A percentile compares a stretch with the other conserved stretches of the same genome.
These are phyloP conservation scores for Troilus luridus DNA, from an alignment of 2,888 invertebrate species.

Conservation along the genomic window DNA sequence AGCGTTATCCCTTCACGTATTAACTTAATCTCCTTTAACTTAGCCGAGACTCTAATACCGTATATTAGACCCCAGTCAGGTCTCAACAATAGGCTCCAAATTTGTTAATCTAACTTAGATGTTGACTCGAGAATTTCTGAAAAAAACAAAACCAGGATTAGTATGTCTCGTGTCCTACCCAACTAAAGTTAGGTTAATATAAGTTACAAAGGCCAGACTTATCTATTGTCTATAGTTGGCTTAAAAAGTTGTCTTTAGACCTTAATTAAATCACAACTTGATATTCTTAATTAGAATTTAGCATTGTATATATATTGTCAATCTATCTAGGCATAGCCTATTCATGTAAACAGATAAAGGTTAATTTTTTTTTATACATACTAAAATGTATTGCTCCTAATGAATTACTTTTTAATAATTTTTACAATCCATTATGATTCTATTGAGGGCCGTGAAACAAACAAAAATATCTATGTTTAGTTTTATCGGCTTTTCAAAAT, in stretches of 20 bases:
- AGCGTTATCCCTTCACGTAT: background rate
- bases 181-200: background rate
- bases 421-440: too few species aligned
- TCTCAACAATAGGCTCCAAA: background rate
- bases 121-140: slow-evolving; percentile 4
- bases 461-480: too few species aligned
- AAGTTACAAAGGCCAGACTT: background rate
- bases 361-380: too few species aligned
- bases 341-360: too few species aligned
- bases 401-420: too few species aligned
- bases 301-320: background rate
- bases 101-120: slow-evolving; percentile 30
- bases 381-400: too few species aligned
- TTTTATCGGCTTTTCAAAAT: too few species aligned
- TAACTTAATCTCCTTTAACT: slow-evolving; percentile 22
- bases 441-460: too few species aligned
- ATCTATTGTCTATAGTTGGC: background rate
- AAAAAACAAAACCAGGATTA: slow-evolving; percentile 18
- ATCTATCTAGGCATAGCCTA: too few species aligned
- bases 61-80: background rate
- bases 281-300: background rate
- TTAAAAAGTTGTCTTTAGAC: background rate
- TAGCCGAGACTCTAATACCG: background rate
- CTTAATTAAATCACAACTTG: background rate
- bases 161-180: background rate